Evolutionary conservation across 2,888 invertebrate genomes (phyloP).

Genomic region (Tortricodes alternella): DNA sequence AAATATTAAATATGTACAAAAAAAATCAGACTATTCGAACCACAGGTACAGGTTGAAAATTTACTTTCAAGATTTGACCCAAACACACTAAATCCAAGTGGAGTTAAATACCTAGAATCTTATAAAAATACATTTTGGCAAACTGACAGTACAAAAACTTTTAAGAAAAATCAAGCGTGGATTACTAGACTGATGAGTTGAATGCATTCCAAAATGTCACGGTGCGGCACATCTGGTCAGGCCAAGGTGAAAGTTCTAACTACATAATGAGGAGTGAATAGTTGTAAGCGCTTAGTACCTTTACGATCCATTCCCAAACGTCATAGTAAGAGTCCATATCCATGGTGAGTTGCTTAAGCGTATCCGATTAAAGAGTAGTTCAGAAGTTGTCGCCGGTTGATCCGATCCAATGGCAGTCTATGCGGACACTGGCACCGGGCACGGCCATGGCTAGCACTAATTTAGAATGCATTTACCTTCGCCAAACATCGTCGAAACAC

Average conservation of each 20-base stretch:
- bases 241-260: conserved; percentile 10
- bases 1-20: too few relatives aligned
- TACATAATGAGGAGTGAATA: conserved; percentile 22
- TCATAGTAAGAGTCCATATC: conserved; percentile 59
- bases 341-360: conserved; percentile 39
- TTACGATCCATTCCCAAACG: conserved; percentile 59
- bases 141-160: conserved; percentile 8
- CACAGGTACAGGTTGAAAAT: too few relatives aligned
- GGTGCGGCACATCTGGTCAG: conserved; percentile 2
- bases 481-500: conserved; percentile 86
- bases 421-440: conserved; percentile 48
- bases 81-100: too few relatives aligned
- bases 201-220: conserved; percentile 17
- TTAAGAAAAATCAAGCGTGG: background rate
- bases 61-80: too few relatives aligned
- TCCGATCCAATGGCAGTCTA: conserved; percentile 41
- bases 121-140: background rate
- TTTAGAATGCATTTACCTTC: conserved; percentile 84
- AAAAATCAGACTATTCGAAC: too few relatives aligned
- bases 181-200: background rate
- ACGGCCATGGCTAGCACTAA: conserved; percentile 54
- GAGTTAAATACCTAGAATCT: too few relatives aligned
- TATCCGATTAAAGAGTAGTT: conserved; percentile 24
- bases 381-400: conserved; percentile 30
- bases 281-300: conserved; percentile 46